Evolutionary conservation across 2,888 invertebrate species (phyloP).

Genomic region (Prenolepis imparis): DNA sequence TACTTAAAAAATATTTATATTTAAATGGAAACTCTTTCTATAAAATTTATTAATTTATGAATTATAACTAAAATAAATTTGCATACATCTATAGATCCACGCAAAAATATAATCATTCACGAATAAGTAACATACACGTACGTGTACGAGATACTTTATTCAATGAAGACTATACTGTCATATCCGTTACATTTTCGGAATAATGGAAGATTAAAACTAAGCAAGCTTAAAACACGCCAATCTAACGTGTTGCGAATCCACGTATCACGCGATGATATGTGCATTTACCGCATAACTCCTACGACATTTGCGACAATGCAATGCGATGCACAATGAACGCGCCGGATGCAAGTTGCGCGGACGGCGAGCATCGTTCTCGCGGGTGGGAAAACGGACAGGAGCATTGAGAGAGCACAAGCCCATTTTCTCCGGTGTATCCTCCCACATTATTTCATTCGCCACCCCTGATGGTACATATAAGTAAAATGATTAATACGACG

Average conservation of each 20-base stretch:
- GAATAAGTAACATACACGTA: neutral
- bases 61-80: neutral
- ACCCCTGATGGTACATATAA: slow-evolving; percentile 27
- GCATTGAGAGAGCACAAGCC: slow-evolving; percentile 58
- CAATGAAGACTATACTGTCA: neutral
- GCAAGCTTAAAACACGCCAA: slow-evolving; percentile 3
- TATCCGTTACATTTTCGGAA: neutral
- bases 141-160: neutral
- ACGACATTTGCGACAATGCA: slow-evolving; percentile 67
- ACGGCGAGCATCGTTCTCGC: slow-evolving; percentile 41
- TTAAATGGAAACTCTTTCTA: neutral
- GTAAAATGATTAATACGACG: slow-evolving; percentile 65
- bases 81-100: neutral
- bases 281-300: slow-evolving; percentile 37
- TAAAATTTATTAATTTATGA: neutral
- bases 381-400: slow-evolving; percentile 60
- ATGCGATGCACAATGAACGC: slow-evolving; percentile 59
- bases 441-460: slow-evolving; percentile 61
- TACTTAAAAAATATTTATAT: neutral
- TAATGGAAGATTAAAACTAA: neutral
- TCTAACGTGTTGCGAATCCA: slow-evolving; percentile 21
- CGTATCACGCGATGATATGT: slow-evolving; percentile 15
- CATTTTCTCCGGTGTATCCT: slow-evolving; percentile 58
- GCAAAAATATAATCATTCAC: neutral
- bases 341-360: slow-evolving; percentile 70